These are phyloP conservation scores for Fulmarus glacialis DNA, from an alignment of 2,113 vertebrate species.

Conservation along the genomic window DNA sequence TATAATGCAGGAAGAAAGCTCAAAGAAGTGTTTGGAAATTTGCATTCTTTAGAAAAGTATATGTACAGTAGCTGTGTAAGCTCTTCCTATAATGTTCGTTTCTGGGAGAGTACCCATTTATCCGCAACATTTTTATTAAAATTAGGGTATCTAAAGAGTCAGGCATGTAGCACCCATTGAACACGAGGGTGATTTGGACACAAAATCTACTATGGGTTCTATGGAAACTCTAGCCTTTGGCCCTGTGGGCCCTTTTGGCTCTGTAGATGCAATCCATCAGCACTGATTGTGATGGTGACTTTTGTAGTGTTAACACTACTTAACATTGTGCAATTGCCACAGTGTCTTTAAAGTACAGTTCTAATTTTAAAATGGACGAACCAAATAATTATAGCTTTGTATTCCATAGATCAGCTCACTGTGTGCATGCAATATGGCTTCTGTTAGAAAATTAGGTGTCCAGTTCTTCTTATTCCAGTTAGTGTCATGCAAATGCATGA, in stretches of 20 bases:
- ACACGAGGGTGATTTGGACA: background rate
- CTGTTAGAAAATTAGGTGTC: background rate
- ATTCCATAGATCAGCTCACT: background rate
- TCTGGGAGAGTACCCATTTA: background rate
- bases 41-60: background rate
- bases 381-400: background rate
- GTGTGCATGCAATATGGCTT: background rate
- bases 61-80: background rate
- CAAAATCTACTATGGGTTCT: background rate
- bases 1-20: background rate
- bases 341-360: background rate
- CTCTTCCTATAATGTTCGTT: background rate
- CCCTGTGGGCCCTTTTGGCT: background rate
- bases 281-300: background rate
- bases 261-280: background rate
- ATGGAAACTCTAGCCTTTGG: background rate
- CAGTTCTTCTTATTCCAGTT: background rate
- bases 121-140: background rate
- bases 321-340: background rate
- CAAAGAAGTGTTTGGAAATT: background rate
- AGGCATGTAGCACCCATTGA: background rate
- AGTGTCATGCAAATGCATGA: background rate
- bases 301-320: background rate
- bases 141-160: background rate
- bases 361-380: background rate